Base-by-base conservation (phyloP, 2,888 invertebrate genomes). In the Isoperla grammatica region DNA sequence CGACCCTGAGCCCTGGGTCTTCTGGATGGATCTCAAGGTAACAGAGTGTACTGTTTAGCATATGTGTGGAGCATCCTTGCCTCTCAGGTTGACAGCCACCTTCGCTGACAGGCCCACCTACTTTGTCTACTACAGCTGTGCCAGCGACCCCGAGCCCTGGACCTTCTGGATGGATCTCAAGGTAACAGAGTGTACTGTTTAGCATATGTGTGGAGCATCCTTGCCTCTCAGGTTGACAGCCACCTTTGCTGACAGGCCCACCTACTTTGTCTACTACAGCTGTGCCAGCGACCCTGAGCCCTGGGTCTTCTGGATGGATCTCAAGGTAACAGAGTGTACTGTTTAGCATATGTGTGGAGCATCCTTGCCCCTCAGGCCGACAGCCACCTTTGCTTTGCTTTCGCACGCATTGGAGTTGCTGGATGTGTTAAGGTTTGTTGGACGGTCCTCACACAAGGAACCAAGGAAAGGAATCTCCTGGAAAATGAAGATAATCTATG, bases 231-330 rank as follows among this genome's bases (percentile, higher is more conserved):
- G 62, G 43, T 74, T 78, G 61, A 81, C 82, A 8, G 76, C 79
- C 11, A 74, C 74, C 19, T 79, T 81, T 74, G 77, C 83, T 62
- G 73, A 74, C 3, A 73, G 83, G 57, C 77, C 82, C 59, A 83
- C 84, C 1, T 86, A 86, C 72, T 87, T 86, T 70, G 76, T 85
- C 62, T 86, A 83, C 71, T 85, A 83, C 71, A 81, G 83, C n/a
- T 82, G 81, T 70, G 85, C 82, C 17, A 74, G 79, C 53, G 74
- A 78, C 65, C 79, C 81, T 43, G 76, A 74, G 59, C 81, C 80
- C 42, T 82, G 81, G 72, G 71, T 77, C 67, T 79, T 84, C 72
- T 79, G 81, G 69, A 69, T 86, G 57, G 80, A 83, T 69, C 75
- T 87, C 59, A 75, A 78, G 72, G 86, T 85, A 73, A 61, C 62